Evolutionary conservation across 2,888 invertebrate species (phyloP), one percentile per base, ranked within the genome.

Genomic region (Melinopterus prodromus): DNA sequence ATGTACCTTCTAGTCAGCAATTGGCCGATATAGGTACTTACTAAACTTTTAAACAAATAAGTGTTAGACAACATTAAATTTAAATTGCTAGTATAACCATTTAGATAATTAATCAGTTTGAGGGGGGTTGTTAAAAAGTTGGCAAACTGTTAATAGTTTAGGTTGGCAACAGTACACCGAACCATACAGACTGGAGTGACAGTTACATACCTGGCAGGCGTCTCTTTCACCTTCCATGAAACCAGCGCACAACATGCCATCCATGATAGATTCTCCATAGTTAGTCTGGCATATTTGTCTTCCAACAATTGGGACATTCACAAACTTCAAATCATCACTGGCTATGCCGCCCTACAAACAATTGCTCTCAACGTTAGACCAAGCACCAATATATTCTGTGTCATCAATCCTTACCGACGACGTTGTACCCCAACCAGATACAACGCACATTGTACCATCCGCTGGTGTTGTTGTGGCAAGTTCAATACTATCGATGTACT

Each of bases 171-270:
- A n/a, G n/a, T n/a, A n/a, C n/a, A n/a, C n/a, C n/a, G n/a, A n/a
- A n/a, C n/a, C n/a, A n/a, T n/a, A n/a, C n/a, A n/a, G n/a, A n/a
- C n/a, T n/a, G n/a, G n/a, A n/a, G n/a, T n/a, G n/a, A n/a, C n/a
- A n/a, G n/a, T n/a, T n/a, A n/a, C 16, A 76, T 79, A 83, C 83
- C 78, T 83, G 81, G 16, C 84, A 84, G 14, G 83, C 80, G 76
- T 84, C 84, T 71, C 77, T 83, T 78, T 78, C 81, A 0, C 83
- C 83, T 76, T 76, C 70, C 36, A 78, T 38, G 14, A 78, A 79
- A 35, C 83, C 84, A 75, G 84, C 83, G 36, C 84, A 84, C 12
- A 84, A 12, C 83, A 82, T 84, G 26, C 82, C 83, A 70, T 35
- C n/a, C 37, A 70, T 72, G 15, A 83, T 75, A 38, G 69, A 16